Conservation (phyloP, 2,113 vertebrate species). For the Sorex araneus region DNA sequence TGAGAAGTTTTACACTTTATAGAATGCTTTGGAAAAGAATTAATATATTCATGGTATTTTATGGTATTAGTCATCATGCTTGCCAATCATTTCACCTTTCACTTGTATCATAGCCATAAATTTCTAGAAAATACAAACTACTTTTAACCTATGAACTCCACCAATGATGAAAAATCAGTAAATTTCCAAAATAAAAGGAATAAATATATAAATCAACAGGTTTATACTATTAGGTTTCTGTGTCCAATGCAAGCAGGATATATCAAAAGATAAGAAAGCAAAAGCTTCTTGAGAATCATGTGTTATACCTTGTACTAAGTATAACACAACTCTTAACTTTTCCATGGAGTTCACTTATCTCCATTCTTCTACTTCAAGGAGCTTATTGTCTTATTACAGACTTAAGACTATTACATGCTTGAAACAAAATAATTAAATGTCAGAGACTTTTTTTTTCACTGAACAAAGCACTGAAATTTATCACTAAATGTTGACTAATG, state of each 20-base stretch:
- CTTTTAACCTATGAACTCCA: neutral
- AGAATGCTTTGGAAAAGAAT: neutral
- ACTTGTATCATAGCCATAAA: constrained; percentile 20
- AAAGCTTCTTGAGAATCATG: neutral
- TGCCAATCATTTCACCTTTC: neutral
- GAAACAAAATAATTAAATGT: constrained; percentile 34
- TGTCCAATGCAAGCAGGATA: neutral
- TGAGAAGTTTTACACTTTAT: neutral
- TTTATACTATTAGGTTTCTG: neutral
- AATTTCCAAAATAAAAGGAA: constrained; percentile 4
- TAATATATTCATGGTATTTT: neutral
- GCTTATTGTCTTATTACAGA: neutral
- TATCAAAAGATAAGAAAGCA: neutral
- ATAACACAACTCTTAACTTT: too few relatives aligned
- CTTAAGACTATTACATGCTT: neutral
- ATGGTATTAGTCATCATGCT: neutral
- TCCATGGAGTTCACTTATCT: neutral
- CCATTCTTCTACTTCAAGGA: neutral
- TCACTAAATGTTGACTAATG: neutral
- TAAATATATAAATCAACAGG: constrained; percentile 1
- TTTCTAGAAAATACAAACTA: neutral
- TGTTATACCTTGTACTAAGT: too few relatives aligned
- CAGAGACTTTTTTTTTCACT: neutral
- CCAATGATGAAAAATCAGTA: neutral
- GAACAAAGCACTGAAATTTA: constrained; percentile 38